Evolutionary conservation across 1,140 invertebrate species (phyloP).

Genomic region (Spodoptera frugiperda): DNA sequence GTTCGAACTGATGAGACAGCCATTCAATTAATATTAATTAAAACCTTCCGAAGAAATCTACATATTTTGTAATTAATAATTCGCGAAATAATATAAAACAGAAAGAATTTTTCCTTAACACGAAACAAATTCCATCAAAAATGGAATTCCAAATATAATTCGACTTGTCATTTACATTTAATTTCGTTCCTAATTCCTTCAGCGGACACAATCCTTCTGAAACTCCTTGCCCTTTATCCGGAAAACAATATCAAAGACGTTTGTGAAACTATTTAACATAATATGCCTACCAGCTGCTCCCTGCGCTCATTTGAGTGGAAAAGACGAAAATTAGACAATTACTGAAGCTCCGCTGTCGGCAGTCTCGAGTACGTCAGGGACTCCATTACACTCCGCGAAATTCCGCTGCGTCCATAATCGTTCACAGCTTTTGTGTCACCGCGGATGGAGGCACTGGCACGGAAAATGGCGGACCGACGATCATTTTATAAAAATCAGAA

Average conservation of each 20-base stretch:
- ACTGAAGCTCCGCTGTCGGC: constrained; percentile 17
- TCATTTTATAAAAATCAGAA: constrained; percentile 44
- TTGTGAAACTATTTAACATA: constrained; percentile 36
- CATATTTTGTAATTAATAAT: too few species aligned
- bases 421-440: constrained; percentile 48
- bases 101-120: not conserved
- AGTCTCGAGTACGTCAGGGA: constrained; percentile 28
- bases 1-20: too few species aligned
- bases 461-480: constrained; percentile 43
- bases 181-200: not conserved
- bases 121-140: not conserved
- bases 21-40: too few species aligned
- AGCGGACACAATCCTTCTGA: constrained; percentile 7
- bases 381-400: constrained; percentile 36
- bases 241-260: constrained; percentile 25
- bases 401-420: constrained; percentile 48
- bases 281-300: constrained; percentile 27
- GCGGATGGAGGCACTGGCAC: constrained; percentile 44
- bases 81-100: too few species aligned
- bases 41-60: too few species aligned
- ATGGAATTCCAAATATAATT: constrained; percentile 8
- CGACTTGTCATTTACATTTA: constrained; percentile 11
- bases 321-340: constrained; percentile 50
- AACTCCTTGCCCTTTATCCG: constrained; percentile 16
- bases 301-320: constrained; percentile 38